These are phyloP conservation scores for Lysandra coridon DNA, from an alignment of 2,888 invertebrate genomes.

Conservation along the genomic window DNA sequence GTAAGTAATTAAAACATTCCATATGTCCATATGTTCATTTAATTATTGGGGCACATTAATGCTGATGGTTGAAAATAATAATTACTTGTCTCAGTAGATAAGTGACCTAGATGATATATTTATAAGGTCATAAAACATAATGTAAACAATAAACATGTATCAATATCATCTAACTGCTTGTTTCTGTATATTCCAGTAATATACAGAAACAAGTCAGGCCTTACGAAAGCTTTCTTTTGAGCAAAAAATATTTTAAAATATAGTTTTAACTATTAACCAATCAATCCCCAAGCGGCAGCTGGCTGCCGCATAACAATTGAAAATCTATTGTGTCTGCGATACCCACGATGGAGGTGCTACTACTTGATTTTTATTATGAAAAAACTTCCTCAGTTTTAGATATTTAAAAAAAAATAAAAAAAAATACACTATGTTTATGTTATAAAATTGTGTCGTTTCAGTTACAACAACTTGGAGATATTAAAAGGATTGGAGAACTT, in stretches of 20 bases:
- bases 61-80: neutral
- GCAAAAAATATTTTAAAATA: neutral
- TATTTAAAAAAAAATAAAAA: neutral
- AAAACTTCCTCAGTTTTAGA: neutral
- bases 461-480: conserved; percentile 86
- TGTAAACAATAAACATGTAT: neutral
- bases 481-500: conserved; percentile 87
- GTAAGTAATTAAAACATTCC: conserved; percentile 46
- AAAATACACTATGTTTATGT: neutral
- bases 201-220: neutral
- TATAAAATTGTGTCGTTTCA: conserved; percentile 48
- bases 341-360: too few relatives aligned
- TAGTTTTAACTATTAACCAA: too few relatives aligned
- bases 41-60: neutral
- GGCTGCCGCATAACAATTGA: too few relatives aligned
- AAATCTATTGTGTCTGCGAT: too few relatives aligned
- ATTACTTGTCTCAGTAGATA: neutral
- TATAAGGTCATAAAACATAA: neutral
- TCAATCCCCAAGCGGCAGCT: too few relatives aligned
- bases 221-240: neutral
- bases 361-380: too few relatives aligned
- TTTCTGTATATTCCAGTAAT: neutral
- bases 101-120: neutral
- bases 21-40: neutral
- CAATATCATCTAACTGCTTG: neutral